These are phyloP conservation scores for Coecobrya sp. DNA, from an alignment of 2,888 invertebrate genomes.

Conservation along the genomic window DNA sequence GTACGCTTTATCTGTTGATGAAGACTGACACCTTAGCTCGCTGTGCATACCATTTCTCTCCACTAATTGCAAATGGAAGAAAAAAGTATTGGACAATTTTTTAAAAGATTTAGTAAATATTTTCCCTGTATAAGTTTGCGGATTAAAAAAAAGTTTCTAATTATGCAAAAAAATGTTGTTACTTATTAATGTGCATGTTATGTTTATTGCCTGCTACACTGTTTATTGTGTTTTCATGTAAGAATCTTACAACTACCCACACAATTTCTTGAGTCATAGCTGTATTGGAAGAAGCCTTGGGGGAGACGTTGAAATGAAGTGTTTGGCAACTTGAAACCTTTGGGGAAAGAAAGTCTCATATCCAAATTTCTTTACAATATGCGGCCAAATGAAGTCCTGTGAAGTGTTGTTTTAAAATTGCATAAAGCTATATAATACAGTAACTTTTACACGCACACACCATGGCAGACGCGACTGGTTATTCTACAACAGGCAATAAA, in stretches of 20 bases:
- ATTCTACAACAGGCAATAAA: slow-evolving; percentile 50
- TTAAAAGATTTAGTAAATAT: too few relatives aligned
- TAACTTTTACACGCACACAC: slow-evolving; percentile 24
- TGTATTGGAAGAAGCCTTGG: slow-evolving; percentile 91
- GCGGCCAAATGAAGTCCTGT: background rate
- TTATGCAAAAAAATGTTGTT: too few relatives aligned
- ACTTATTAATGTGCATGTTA: too few relatives aligned
- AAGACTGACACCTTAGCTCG: too few relatives aligned
- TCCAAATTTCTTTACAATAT: slow-evolving; percentile 89
- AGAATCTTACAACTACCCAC: slow-evolving; percentile 93
- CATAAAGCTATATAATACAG: background rate
- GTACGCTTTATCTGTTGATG: slow-evolving; percentile 8
- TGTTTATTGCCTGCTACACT: too few relatives aligned
- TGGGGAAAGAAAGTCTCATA: slow-evolving; percentile 89
- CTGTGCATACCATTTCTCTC: too few relatives aligned
- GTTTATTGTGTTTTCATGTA: background rate
- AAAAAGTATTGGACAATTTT: too few relatives aligned
- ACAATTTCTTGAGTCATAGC: slow-evolving; percentile 91
- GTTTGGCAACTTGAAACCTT: slow-evolving; percentile 94
- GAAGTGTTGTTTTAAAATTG: background rate
- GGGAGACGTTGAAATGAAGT: slow-evolving; percentile 90
- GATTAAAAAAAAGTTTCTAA: too few relatives aligned
- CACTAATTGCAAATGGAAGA: too few relatives aligned
- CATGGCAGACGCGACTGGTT: slow-evolving; percentile 55
- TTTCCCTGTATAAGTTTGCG: too few relatives aligned